Conservation (phyloP, 2,888 invertebrate species). For the Chelonus formosanus region DNA sequence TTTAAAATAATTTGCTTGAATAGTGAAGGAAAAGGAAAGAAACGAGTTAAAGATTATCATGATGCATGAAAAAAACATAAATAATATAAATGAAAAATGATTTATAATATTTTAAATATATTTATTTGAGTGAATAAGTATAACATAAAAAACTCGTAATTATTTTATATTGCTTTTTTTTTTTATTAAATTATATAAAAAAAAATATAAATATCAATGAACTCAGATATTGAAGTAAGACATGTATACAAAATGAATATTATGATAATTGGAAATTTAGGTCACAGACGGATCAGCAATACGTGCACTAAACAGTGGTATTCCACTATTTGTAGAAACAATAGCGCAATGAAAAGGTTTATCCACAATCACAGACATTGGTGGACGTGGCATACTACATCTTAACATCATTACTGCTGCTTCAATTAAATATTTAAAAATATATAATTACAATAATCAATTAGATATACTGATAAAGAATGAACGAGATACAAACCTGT, state of each 20-base stretch:
- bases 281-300: neutral
- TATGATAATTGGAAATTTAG: neutral
- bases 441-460: neutral
- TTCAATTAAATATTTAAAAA: conserved; percentile 7
- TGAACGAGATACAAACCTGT: conserved; percentile 13
- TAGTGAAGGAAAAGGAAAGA: too few relatives aligned
- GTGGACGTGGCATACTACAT: conserved; percentile 4
- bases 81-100: too few relatives aligned
- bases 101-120: too few relatives aligned
- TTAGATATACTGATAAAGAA: neutral
- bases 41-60: too few relatives aligned
- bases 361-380: neutral
- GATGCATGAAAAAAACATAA: too few relatives aligned
- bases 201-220: too few relatives aligned
- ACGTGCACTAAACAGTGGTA: neutral
- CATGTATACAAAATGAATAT: neutral
- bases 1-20: neutral
- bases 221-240: neutral
- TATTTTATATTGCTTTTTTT: too few relatives aligned
- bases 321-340: neutral
- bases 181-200: too few relatives aligned
- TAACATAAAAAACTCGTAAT: too few relatives aligned
- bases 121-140: too few relatives aligned
- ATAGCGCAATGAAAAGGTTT: conserved; percentile 7
- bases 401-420: neutral